Conservation (phyloP, 1,140 invertebrate genomes). For the Aporrectodea caliginosa region DNA sequence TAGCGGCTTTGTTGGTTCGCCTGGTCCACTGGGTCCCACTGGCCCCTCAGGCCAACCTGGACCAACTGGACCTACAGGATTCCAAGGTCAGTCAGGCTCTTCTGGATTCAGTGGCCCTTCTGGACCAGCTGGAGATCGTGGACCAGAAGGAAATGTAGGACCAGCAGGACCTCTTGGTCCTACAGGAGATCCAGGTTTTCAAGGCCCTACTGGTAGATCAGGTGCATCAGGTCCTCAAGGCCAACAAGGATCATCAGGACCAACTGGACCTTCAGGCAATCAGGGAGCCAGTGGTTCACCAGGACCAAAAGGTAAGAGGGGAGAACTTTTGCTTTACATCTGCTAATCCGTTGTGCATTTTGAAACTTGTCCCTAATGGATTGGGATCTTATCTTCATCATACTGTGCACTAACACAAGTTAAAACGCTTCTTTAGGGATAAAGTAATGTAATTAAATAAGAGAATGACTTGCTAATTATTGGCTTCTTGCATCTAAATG, state of each 20-base stretch:
- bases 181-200: background rate
- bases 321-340: background rate
- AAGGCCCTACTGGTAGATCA: slow-evolving; percentile 16
- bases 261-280: background rate
- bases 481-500: too few relatives aligned
- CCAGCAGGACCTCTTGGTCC: background rate
- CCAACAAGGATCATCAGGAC: background rate
- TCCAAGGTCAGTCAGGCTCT: slow-evolving; percentile 10
- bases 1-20: background rate
- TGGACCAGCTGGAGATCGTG: slow-evolving; percentile 5
- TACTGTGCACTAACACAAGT: too few relatives aligned
- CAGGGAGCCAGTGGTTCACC: too few relatives aligned
- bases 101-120: slow-evolving; percentile 1
- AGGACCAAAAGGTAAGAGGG: too few relatives aligned
- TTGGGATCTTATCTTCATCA: too few relatives aligned
- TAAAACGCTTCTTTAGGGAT: too few relatives aligned
- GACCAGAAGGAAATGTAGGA: background rate
- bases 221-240: slow-evolving; percentile 15
- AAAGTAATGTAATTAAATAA: too few relatives aligned
- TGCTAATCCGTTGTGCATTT: too few relatives aligned
- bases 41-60: slow-evolving; percentile 15
- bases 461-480: too few relatives aligned
- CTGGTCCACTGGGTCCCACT: background rate
- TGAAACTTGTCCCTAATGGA: too few relatives aligned
- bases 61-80: background rate